A percentile compares a stretch with the other conserved stretches of the same genome.
These are phyloP conservation scores for Pollenia griseotomentosa DNA, from an alignment of 2,888 invertebrate species.

Conservation along the genomic window DNA sequence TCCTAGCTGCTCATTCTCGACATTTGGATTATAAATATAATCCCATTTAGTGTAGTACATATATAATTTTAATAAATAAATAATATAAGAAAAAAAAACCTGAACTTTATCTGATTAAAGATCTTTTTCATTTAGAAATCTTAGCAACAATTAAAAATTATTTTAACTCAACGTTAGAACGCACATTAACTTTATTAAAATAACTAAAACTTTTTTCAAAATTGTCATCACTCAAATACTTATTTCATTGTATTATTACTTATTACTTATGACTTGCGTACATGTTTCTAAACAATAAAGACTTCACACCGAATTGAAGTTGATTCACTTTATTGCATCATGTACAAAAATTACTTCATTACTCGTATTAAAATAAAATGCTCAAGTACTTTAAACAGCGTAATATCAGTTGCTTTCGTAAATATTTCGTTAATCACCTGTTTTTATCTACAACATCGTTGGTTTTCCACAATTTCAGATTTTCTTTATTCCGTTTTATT, in stretches of 20 bases:
- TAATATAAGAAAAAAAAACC: too few relatives aligned
- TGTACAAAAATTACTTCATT: slow-evolving; percentile 25
- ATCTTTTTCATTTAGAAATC: too few relatives aligned
- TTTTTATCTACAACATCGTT: slow-evolving; percentile 1
- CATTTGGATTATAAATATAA: too few relatives aligned
- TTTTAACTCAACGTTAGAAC: too few relatives aligned
- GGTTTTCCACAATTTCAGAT: slow-evolving; percentile 31
- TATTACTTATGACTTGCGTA: not conserved
- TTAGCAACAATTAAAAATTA: too few relatives aligned
- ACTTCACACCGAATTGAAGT: slow-evolving; percentile 12
- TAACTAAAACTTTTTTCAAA: too few relatives aligned
- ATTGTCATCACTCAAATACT: too few relatives aligned
- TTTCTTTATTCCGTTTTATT: slow-evolving; percentile 14
- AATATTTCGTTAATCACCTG: slow-evolving; percentile 24
- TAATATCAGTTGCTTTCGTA: slow-evolving; percentile 15
- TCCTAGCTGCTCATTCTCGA: too few relatives aligned
- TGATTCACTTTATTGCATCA: slow-evolving; percentile 28
- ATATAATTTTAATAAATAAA: too few relatives aligned
- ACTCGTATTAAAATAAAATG: not conserved
- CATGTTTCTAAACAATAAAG: slow-evolving; percentile 16
- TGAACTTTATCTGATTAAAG: too few relatives aligned
- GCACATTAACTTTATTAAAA: too few relatives aligned
- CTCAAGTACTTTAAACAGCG: not conserved
- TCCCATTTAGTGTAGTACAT: too few relatives aligned
- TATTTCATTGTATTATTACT: not conserved